phyloP scores from a whole-genome alignment of 2,888 invertebrate species.

The Deilephila elpenor region DNA sequence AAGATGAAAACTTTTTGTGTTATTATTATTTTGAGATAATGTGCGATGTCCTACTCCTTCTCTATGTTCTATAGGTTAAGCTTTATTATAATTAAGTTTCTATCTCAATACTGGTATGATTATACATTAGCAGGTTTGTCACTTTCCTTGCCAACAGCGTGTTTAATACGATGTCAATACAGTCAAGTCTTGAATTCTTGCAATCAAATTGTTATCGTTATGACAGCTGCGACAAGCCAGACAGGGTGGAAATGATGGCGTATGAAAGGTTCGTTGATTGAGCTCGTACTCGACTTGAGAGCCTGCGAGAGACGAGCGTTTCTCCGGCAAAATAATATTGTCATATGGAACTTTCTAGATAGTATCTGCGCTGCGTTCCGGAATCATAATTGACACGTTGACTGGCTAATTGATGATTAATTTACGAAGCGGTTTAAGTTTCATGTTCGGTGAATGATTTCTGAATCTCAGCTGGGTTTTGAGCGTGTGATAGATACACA shows the following conservation, averaged over 20 bases:
- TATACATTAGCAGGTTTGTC: background rate
- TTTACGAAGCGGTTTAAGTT: conserved; percentile 3
- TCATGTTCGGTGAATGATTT: conserved; percentile 1
- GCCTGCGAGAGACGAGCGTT: conserved; percentile 1
- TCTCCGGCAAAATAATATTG: conserved; percentile 24
- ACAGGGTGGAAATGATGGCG: background rate
- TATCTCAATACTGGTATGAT: no score
- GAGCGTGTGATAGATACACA: background rate
- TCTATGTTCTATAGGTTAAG: no score
- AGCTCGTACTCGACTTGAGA: background rate
- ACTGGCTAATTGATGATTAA: conserved; percentile 21
- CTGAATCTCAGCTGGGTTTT: conserved; percentile 1
- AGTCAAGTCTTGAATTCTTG: background rate
- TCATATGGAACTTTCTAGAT: conserved; percentile 26
- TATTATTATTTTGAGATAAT: no score
- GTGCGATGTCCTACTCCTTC: no score
- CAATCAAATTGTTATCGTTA: background rate
- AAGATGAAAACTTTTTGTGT: no score
- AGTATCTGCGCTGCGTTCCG: background rate
- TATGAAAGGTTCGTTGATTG: background rate
- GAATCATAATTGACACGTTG: conserved; percentile 21
- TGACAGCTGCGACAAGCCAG: conserved; percentile 4
- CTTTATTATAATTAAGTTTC: background rate
- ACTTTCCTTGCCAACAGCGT: background rate
- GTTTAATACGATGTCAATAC: background rate